phyloP scores from a whole-genome alignment of 2,888 invertebrate species.

The Metellina segmentata region DNA sequence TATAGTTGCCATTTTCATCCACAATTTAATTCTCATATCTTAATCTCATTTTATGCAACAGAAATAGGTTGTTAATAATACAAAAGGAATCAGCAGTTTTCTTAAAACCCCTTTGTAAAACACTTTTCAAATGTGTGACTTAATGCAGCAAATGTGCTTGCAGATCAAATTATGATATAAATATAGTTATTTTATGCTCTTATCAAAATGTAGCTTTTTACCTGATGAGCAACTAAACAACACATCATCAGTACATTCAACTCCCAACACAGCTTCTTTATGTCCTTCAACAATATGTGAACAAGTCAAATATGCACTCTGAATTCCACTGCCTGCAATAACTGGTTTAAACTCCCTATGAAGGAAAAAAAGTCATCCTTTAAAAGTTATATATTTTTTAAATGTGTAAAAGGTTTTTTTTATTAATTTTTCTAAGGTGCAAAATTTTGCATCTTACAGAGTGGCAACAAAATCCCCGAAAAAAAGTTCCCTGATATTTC shows the following conservation, averaged over 20 bases:
- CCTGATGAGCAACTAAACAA: conserved; percentile 93
- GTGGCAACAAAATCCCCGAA: too few relatives aligned
- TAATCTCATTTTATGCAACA: too few relatives aligned
- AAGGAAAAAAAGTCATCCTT: background rate
- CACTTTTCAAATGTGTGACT: too few relatives aligned
- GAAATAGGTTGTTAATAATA: too few relatives aligned
- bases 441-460: too few relatives aligned
- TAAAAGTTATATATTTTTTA: background rate
- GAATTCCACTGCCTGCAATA: conserved; percentile 26
- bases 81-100: too few relatives aligned
- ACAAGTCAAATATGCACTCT: conserved; percentile 85
- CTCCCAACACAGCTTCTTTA: conserved; percentile 89
- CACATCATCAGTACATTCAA: conserved; percentile 87
- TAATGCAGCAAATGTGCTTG: background rate
- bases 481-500: too few relatives aligned
- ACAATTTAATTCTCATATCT: too few relatives aligned
- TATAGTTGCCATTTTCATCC: too few relatives aligned
- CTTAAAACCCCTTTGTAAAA: too few relatives aligned
- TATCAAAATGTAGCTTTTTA: conserved; percentile 79
- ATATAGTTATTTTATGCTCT: background rate
- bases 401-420: too few relatives aligned
- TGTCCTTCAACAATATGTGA: conserved; percentile 92
- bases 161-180: background rate
- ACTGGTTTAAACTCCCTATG: conserved; percentile 60
- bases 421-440: too few relatives aligned